These are phyloP conservation scores for Mastomys natalensis DNA, from an alignment of 2,113 vertebrate genomes.

Conservation along the genomic window DNA sequence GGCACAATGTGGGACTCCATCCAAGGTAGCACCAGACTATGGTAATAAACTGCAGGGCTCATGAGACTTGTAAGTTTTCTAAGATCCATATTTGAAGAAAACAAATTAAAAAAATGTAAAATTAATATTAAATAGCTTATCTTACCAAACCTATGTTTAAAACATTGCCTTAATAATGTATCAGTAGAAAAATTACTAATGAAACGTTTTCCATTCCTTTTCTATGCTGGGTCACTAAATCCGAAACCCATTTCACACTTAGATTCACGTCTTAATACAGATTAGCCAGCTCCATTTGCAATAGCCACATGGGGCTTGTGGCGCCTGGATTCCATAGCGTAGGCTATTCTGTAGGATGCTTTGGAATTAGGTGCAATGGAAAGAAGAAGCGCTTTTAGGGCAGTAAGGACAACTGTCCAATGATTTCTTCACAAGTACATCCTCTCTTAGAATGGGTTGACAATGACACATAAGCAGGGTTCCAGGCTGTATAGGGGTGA, in stretches of 20 bases:
- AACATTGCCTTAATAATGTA: not conserved
- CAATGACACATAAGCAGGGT: not conserved
- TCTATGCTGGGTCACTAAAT: constrained; percentile 8
- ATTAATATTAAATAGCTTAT: constrained; percentile 3
- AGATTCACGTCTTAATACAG: not conserved
- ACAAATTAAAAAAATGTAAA: not conserved
- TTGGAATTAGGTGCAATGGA: not conserved
- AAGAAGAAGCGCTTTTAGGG: not conserved
- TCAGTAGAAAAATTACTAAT: constrained; percentile 36
- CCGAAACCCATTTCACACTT: not conserved
- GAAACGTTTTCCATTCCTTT: not conserved
- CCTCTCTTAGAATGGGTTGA: not conserved
- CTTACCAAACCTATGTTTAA: not conserved
- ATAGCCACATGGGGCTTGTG: not conserved
- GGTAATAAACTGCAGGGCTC: not conserved
- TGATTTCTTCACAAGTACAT: constrained; percentile 29
- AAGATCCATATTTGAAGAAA: not conserved
- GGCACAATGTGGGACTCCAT: not conserved
- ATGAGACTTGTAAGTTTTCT: not conserved
- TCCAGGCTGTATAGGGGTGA: not conserved
- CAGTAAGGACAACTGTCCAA: not conserved
- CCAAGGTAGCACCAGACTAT: not conserved
- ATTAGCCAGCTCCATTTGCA: not conserved
- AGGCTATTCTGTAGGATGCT: not conserved
- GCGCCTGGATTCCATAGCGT: not conserved